These are phyloP conservation scores for Torymus tubicola DNA, from an alignment of 2,888 invertebrate genomes.

Conservation along the genomic window DNA sequence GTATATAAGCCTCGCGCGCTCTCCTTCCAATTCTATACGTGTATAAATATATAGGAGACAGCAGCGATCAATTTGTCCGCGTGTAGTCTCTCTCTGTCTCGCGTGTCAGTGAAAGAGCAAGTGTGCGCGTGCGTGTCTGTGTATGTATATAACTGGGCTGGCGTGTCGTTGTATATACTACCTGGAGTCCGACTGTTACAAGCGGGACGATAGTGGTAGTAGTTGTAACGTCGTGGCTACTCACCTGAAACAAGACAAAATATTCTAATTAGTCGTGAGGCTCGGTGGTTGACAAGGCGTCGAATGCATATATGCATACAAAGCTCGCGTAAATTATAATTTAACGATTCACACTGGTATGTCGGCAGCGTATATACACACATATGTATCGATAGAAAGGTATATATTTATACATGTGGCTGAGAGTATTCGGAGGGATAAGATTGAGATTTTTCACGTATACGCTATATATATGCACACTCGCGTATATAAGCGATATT, in stretches of 20 bases:
- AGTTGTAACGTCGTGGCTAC: conserved; percentile 14
- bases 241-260: conserved; percentile 50
- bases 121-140: no score
- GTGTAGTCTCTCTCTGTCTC: no score
- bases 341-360: not conserved
- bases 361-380: not conserved
- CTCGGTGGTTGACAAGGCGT: not conserved
- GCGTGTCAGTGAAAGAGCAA: no score
- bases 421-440: not conserved
- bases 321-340: not conserved
- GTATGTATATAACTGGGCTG: not conserved
- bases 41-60: no score
- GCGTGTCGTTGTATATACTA: not conserved
- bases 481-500: conserved; percentile 20
- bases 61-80: no score
- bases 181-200: conserved; percentile 6
- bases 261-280: conserved; percentile 30
- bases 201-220: not conserved
- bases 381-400: not conserved
- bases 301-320: not conserved
- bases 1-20: no score
- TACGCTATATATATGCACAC: not conserved
- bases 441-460: conserved; percentile 27
- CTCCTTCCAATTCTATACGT: no score
- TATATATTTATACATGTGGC: no score